Base-by-base conservation (phyloP, 2,888 invertebrate genomes). In the Choreutis nemorana region DNA sequence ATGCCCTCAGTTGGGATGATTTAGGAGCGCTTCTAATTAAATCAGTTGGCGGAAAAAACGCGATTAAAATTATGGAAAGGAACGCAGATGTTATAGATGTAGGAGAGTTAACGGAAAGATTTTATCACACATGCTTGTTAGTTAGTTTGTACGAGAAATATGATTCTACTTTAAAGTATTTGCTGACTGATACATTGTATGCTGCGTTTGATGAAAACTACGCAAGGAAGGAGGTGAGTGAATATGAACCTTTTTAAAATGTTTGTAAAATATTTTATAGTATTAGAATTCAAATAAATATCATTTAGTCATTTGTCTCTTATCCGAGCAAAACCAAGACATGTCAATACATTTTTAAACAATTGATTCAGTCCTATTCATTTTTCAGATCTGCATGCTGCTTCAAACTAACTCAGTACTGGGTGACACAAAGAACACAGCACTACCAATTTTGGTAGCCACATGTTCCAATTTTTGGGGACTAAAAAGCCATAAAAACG, bases 41-140 rank as follows among this genome's bases (percentile, higher is more conserved):
- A 44, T 82, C 81, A 1, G 62, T 87, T 14, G 86, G 86, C 9
- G 80, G 84, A 1, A 71, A 61, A 32, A 75, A 78, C 40, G 80
- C 86, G 0, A 59, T 85, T 20, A 70, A 73, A 40, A 59, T 87
- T 15, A 58, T 89, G 47, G 66, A 68, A 36, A 80, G 78, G 39
- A 72, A 86, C 38, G 70, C 83, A 1, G 58, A 67, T 32, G 50
- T 77, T 37, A 79, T 88, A 27, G 81, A 82, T 1, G 55, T 75
- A 23, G 79, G 83, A 5, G 79, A 81, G n/a, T 51, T 89, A 23
- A 81, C 84, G 32, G 62, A 71, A 40, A 83, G 82, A 63, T 89
- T 84, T 45, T 84, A 83, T 40, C 83, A 84, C 35, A 64, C 79
- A 0, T 81, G 82, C 45, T 55, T 85, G 32, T 53, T 84, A 40